These are phyloP conservation scores for Syrphus vitripennis DNA, from an alignment of 2,888 invertebrate species.

Conservation along the genomic window DNA sequence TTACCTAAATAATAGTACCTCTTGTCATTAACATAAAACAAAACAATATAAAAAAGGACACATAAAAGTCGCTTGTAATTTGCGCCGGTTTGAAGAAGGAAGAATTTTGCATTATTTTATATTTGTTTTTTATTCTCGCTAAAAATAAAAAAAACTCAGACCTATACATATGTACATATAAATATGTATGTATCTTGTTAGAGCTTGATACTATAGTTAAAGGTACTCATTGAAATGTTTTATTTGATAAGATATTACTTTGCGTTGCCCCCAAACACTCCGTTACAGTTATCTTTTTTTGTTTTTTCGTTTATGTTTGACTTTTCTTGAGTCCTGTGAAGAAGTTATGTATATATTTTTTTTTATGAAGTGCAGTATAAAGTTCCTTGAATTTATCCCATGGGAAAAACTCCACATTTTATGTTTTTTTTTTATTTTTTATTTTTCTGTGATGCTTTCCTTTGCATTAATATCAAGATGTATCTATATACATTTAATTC, in stretches of 20 bases:
- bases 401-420: background rate
- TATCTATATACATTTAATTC: conserved; percentile 57
- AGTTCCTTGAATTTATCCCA: background rate
- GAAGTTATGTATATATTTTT: background rate
- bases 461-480: background rate
- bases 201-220: too few relatives aligned
- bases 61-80: conserved; percentile 54
- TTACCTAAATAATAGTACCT: background rate
- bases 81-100: background rate
- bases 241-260: conserved; percentile 65
- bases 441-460: conserved; percentile 41
- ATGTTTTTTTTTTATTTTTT: conserved; percentile 4
- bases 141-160: background rate
- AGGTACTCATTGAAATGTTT: conserved; percentile 4
- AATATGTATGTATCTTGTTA: too few relatives aligned
- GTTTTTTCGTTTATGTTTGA: conserved; percentile 56
- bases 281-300: too few relatives aligned
- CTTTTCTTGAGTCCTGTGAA: conserved; percentile 24
- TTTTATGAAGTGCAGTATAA: background rate
- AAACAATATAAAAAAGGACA: background rate
- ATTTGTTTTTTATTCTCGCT: background rate
- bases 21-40: conserved; percentile 20
- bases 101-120: background rate
- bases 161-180: background rate
- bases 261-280: conserved; percentile 59